Conservation (phyloP, 2,888 invertebrate genomes). For the Mamestra brassicae region DNA sequence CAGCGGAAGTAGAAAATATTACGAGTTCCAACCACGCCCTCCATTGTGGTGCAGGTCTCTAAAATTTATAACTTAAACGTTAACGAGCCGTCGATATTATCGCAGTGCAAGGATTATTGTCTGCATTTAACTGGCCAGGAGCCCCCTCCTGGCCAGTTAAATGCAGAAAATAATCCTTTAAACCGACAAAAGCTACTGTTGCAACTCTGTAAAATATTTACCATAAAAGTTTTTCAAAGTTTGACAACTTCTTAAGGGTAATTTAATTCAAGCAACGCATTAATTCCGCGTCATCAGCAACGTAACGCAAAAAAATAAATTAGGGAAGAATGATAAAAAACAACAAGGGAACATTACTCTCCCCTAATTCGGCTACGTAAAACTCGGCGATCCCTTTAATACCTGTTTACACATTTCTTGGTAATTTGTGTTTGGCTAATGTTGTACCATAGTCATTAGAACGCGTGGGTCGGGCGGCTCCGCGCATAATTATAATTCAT, state of each 20-base stretch:
- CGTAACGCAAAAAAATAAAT: constrained; percentile 54
- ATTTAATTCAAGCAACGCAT: constrained; percentile 29
- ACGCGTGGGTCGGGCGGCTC: constrained; percentile 76
- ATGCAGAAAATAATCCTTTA: constrained; percentile 73
- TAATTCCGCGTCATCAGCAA: constrained; percentile 41
- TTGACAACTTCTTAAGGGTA: constrained; percentile 23
- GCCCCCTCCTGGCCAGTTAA: constrained; percentile 75
- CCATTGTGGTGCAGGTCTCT: constrained; percentile 80
- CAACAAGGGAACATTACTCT: constrained; percentile 71
- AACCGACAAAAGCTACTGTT: constrained; percentile 51
- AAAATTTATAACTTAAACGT: constrained; percentile 85
- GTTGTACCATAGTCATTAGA: constrained; percentile 86
- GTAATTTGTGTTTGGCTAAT: constrained; percentile 88
- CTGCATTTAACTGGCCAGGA: too few species aligned
- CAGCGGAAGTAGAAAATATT: constrained; percentile 61
- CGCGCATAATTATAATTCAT: constrained; percentile 87
- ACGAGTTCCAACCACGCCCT: constrained; percentile 75
- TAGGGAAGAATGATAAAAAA: constrained; percentile 64
- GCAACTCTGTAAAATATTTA: constrained; percentile 42
- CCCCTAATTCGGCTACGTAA: constrained; percentile 76
- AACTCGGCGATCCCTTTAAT: constrained; percentile 83
- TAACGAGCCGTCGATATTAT: constrained; percentile 86
- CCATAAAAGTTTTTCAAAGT: constrained; percentile 6
- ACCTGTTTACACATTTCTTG: constrained; percentile 87
- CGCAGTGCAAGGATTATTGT: constrained; percentile 71